These are phyloP conservation scores for Muscina levida DNA, from an alignment of 2,888 invertebrate species.

Conservation along the genomic window DNA sequence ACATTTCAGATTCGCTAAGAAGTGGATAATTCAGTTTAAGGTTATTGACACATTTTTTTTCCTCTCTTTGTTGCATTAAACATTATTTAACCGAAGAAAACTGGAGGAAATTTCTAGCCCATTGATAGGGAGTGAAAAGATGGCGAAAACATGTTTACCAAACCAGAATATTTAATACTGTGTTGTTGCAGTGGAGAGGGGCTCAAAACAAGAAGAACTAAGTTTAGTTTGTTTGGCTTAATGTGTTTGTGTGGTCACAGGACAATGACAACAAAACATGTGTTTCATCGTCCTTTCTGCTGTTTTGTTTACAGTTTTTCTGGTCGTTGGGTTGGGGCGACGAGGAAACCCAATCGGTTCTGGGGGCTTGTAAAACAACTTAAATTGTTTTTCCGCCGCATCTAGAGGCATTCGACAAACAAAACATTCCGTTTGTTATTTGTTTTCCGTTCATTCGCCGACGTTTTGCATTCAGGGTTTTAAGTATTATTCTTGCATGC, in stretches of 20 bases:
- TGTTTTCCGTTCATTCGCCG: slow-evolving; percentile 11
- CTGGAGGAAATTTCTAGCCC: neutral
- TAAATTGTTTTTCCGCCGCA: slow-evolving; percentile 37
- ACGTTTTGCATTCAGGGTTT: no score
- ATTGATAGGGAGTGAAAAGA: neutral
- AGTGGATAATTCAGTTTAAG: slow-evolving; percentile 44
- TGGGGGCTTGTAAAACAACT: slow-evolving; percentile 9
- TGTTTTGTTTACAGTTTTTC: no score
- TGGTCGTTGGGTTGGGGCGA: neutral
- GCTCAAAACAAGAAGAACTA: neutral
- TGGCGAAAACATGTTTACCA: neutral
- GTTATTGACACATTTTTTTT: slow-evolving; percentile 48
- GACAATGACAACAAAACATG: neutral
- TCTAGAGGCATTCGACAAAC: slow-evolving; percentile 37
- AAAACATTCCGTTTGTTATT: slow-evolving; percentile 38
- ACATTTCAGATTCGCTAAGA: no score
- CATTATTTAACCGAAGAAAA: slow-evolving; percentile 14
- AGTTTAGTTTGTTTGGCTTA: neutral
- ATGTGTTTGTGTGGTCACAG: neutral
- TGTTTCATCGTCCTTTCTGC: slow-evolving; percentile 7
- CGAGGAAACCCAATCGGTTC: neutral
- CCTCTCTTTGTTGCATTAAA: neutral
- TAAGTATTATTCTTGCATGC: neutral
- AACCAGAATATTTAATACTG: slow-evolving; percentile 47
- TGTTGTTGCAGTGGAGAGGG: slow-evolving; percentile 13